Evolutionary conservation across 2,888 invertebrate genomes (phyloP), one percentile per base, ranked within the genome.

Genomic region (Drosophila quinaria): DNA sequence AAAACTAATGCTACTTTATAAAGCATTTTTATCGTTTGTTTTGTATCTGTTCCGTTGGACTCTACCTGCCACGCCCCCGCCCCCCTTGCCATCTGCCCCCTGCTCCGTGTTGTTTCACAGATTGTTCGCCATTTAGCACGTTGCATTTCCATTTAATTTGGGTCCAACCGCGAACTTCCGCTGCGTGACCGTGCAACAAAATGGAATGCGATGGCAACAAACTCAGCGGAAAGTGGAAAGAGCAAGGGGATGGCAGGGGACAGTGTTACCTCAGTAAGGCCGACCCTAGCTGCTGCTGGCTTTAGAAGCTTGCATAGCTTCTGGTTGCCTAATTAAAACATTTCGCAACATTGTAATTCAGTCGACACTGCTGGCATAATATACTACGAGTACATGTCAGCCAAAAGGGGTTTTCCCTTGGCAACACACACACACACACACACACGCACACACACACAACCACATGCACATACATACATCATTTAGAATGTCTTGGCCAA

Each of bases 251-350:
- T 3, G n/a, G 17, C 1, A 11, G 5, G 25, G 13, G 11, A 19
- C 22, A 22, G 29, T 47, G 25, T 47, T 29, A 47, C 47, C 46
- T 37, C 31, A 35, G 46, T 46, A 25, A 22, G 37, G 35, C 8
- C 35, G 13, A 46, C 33, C 19, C 9, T 39, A 17, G 39, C 37
- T 39, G 37, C 37, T n/a, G 33, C 33, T 44, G 55, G 22, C 47
- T 58, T 29, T 37, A 11, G 46, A 2, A 22, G 15, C 52, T 39
- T 35, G 59, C 59, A 25, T 46, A 62, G 59, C 69, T 59, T 56
- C 63, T 81, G 73, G 67, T 69, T 63, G 70, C 72, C 70, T 86
- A 84, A 89, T 84, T 84, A 84, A 88, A 82, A 73, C 84, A 86
- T 82, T 74, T 77, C 66, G 47, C 66, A 68, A 71, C 65, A 82